These are phyloP conservation scores for Myrmophylax atrothorax DNA, from an alignment of 2,113 vertebrate genomes.

Conservation along the genomic window DNA sequence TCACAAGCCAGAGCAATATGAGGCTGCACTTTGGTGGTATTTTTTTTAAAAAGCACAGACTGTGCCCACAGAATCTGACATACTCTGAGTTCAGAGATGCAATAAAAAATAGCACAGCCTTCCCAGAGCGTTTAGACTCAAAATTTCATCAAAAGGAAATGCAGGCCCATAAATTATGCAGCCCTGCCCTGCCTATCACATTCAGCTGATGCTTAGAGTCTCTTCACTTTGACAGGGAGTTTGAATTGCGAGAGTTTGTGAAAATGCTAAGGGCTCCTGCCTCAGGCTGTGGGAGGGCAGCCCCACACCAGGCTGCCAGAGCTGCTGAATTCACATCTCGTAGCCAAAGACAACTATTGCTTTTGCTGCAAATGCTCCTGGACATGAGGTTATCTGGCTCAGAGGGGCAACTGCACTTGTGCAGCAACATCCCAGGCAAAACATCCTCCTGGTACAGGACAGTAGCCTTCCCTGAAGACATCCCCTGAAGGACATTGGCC, in stretches of 20 bases:
- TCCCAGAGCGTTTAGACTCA: conserved; percentile 21
- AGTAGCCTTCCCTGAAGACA: not conserved
- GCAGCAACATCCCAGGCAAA: not conserved
- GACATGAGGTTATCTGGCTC: not conserved
- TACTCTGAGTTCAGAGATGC: not conserved
- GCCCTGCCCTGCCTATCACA: conserved; percentile 6
- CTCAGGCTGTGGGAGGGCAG: not conserved
- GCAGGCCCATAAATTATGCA: conserved; percentile 30
- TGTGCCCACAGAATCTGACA: not conserved
- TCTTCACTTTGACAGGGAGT: not conserved
- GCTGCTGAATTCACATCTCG: not conserved
- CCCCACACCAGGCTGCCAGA: not conserved
- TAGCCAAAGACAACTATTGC: fast-evolving
- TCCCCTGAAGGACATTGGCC: not conserved
- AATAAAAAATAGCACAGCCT: not conserved
- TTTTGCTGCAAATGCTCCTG: not conserved
- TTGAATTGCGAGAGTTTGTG: not conserved
- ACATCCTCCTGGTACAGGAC: not conserved
- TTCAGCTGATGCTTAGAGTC: not conserved
- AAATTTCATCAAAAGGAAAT: conserved; percentile 50
- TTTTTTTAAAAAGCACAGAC: not conserved
- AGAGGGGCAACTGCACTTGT: not conserved
- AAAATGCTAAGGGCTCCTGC: not conserved
- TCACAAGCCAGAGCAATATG: not conserved
- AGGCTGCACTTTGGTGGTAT: not conserved